Evolutionary conservation across 2,113 vertebrate species (phyloP).

Genomic region (Bettongia penicillata): DNA sequence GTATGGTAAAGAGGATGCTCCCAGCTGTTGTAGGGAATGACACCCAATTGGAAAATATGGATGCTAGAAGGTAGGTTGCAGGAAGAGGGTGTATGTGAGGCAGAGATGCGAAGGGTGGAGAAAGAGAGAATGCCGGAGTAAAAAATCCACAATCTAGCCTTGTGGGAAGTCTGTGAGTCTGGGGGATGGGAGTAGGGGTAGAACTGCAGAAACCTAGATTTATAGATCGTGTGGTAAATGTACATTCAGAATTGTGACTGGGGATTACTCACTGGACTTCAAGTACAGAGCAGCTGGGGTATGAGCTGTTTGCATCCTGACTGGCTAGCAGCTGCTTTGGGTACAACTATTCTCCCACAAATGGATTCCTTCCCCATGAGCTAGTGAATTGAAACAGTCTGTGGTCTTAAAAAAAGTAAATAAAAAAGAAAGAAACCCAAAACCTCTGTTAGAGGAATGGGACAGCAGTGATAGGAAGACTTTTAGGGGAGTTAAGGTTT

Average conservation of each 20-base stretch:
- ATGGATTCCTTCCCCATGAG: not conserved
- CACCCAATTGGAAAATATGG: not conserved
- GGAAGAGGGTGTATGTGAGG: not conserved
- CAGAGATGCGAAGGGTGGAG: not conserved
- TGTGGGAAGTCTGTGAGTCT: not conserved
- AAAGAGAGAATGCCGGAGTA: not conserved
- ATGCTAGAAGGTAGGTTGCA: not conserved
- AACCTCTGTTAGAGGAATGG: not conserved
- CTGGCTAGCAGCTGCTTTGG: not conserved
- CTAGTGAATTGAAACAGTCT: not conserved
- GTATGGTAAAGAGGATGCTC: not conserved
- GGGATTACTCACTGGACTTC: not conserved
- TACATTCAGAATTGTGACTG: not conserved
- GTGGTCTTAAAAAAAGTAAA: not conserved
- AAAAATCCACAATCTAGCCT: not conserved
- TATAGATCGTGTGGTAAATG: not conserved
- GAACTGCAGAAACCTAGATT: not conserved
- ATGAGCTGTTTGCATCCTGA: fast-evolving
- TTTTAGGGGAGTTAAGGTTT: not conserved
- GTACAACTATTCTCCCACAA: fast-evolving
- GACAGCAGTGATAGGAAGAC: not conserved
- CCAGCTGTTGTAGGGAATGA: not conserved
- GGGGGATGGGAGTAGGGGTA: not conserved
- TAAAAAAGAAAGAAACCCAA: not conserved
- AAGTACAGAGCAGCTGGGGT: not conserved